Conservation (phyloP, 1,140 invertebrate species). For the Brachionus rotundiformis region DNA sequence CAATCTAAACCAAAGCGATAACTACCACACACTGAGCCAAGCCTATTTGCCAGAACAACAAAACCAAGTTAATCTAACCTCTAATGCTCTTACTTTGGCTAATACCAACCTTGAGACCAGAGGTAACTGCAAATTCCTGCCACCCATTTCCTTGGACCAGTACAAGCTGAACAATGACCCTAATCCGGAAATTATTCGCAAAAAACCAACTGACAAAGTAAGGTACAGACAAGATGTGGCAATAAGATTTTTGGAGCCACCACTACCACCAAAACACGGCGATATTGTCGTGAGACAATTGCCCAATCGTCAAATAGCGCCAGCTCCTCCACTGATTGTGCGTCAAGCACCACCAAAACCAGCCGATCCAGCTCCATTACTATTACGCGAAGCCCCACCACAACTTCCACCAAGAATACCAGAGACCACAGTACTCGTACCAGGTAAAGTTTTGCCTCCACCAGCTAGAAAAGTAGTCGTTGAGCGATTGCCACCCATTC, state of each 20-base stretch:
- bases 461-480: constrained; percentile 48
- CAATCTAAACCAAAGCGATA: not conserved
- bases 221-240: constrained; percentile 21
- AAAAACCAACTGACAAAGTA: not conserved
- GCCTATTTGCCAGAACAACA: not conserved
- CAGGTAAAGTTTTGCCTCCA: not conserved
- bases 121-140: constrained; percentile 5
- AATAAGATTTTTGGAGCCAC: constrained; percentile 43
- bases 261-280: constrained; percentile 16
- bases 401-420: not conserved
- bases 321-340: constrained; percentile 42
- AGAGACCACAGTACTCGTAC: not conserved
- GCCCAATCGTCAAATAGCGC: not conserved
- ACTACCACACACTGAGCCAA: not conserved
- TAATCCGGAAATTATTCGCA: constrained; percentile 51
- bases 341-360: not conserved
- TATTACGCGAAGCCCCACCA: constrained; percentile 50
- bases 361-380: not conserved
- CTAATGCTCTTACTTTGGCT: not conserved
- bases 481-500: constrained; percentile 23
- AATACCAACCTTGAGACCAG: not conserved
- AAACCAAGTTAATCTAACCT: not conserved
- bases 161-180: constrained; percentile 49
- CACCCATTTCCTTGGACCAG: constrained; percentile 17
- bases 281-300: constrained; percentile 20